Evolutionary conservation across 2,888 invertebrate species (phyloP).

Genomic region (Diadromus collaris): DNA sequence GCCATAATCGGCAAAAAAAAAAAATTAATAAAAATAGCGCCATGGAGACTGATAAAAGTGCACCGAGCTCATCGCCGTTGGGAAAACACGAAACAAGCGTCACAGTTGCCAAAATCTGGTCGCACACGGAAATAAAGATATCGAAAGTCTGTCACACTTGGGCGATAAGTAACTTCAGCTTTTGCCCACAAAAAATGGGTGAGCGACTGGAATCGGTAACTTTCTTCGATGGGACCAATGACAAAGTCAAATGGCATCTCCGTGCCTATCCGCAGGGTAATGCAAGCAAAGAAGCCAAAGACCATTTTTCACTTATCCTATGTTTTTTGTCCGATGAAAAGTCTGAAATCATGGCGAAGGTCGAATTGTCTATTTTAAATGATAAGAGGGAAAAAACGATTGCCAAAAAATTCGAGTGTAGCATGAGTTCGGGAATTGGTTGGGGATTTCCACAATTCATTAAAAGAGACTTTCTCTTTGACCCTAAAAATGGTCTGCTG

Average conservation of each 20-base stretch:
- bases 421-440: no score
- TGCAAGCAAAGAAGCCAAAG: slow-evolving; percentile 99
- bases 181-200: not conserved
- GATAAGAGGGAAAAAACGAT: slow-evolving; percentile 99
- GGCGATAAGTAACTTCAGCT: no score
- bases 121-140: not conserved
- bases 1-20: no score
- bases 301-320: slow-evolving; percentile 99
- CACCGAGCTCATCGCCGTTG: not conserved
- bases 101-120: not conserved
- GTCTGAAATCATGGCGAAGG: slow-evolving; percentile 99
- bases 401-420: accelerated
- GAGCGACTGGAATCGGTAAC: not conserved
- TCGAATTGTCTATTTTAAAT: no score
- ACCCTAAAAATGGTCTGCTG: slow-evolving; percentile 98
- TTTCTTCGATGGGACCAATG: not conserved
- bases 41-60: no score
- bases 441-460: slow-evolving; percentile 99
- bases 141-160: not conserved
- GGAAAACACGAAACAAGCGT: no score
- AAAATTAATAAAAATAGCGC: no score
- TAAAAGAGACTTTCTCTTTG: slow-evolving; percentile 97
- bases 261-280: slow-evolving; percentile 99
- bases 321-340: slow-evolving; percentile 99
- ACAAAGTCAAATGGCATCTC: slow-evolving; percentile 86